phyloP scores from a whole-genome alignment of 2,113 vertebrate species.

The Rattus rattus region DNA sequence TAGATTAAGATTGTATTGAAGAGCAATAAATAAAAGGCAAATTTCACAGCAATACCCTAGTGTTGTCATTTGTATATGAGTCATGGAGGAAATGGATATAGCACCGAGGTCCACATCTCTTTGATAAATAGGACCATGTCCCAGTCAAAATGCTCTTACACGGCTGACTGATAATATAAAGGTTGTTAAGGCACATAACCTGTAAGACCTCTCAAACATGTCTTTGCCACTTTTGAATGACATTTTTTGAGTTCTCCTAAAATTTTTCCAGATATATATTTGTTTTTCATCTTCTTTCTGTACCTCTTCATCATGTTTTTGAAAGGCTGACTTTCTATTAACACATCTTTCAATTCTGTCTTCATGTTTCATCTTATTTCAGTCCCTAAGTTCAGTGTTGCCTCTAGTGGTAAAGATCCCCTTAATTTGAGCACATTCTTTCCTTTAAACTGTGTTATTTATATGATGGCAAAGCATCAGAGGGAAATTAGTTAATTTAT shows the following conservation, averaged over 20 bases:
- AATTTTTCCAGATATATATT: not conserved
- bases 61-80: conserved; percentile 24
- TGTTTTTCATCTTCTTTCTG: not conserved
- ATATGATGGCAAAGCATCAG: not conserved
- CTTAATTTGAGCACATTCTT: not conserved
- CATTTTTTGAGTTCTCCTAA: not conserved
- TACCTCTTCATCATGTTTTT: not conserved
- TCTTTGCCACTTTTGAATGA: not conserved
- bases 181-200: not conserved
- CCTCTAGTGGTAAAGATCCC: not conserved
- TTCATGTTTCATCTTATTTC: not conserved
- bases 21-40: conserved; percentile 55
- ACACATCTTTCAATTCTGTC: not conserved
- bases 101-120: not conserved
- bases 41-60: not conserved
- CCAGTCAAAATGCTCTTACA: not conserved
- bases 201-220: not conserved
- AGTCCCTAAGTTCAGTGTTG: not conserved
- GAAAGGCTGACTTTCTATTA: not conserved
- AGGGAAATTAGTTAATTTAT: not conserved
- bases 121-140: conserved; percentile 25
- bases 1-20: conserved; percentile 61
- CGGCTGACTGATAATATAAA: not conserved
- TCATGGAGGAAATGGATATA: not conserved
- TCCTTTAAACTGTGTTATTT: not conserved